phyloP scores from a whole-genome alignment of 1,140 invertebrate species.

The Elysia chlorotica region DNA sequence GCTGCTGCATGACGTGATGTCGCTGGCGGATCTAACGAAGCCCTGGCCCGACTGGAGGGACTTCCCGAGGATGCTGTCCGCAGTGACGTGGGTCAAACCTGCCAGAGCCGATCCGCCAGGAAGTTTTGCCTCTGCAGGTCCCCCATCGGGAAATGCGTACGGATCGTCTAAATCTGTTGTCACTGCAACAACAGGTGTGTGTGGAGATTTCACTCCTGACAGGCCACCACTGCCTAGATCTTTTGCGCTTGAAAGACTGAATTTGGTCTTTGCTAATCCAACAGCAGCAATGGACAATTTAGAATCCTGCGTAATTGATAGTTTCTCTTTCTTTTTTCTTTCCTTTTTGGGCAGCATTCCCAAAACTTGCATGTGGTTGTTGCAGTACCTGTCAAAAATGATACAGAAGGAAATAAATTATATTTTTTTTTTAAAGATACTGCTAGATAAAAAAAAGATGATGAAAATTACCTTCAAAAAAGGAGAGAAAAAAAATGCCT shows the following conservation, averaged over 20 bases:
- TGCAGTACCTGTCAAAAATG: conserved; percentile 62
- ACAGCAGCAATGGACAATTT: conserved; percentile 59
- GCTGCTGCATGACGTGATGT: conserved; percentile 24
- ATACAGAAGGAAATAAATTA: too few relatives aligned
- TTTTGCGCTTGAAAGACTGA: conserved; percentile 47
- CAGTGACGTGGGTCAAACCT: too few relatives aligned
- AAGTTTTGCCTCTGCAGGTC: conserved; percentile 41
- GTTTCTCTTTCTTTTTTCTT: conserved; percentile 65
- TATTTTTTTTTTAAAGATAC: too few relatives aligned
- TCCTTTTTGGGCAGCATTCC: conserved; percentile 66
- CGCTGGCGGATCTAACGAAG: conserved; percentile 22
- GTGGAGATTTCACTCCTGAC: conserved; percentile 28
- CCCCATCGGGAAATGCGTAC: conserved; percentile 68
- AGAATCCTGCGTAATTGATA: conserved; percentile 19
- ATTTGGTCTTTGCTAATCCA: conserved; percentile 64
- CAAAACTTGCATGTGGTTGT: conserved; percentile 67
- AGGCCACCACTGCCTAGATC: neutral
- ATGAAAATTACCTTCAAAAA: too few relatives aligned
- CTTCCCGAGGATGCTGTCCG: conserved; percentile 18
- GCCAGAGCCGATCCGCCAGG: neutral
- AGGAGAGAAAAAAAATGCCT: too few relatives aligned
- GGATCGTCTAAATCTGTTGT: too few relatives aligned
- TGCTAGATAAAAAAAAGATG: too few relatives aligned
- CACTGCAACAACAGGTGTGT: too few relatives aligned
- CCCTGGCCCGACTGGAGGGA: conserved; percentile 17